Base-by-base conservation (phyloP, 2,888 invertebrate species). In the Hemistola chrysoprasaria region DNA sequence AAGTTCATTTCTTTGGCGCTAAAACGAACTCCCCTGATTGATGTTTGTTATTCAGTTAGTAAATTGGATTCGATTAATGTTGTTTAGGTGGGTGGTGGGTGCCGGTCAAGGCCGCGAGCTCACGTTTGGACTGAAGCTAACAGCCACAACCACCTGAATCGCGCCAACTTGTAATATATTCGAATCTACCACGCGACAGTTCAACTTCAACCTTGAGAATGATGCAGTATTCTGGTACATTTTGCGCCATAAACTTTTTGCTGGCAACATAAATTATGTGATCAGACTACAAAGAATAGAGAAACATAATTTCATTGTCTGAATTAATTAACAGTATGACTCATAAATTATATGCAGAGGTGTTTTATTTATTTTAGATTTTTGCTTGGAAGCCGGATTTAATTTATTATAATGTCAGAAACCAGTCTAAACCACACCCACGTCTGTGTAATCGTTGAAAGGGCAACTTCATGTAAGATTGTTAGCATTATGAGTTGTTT, bases 101-200 rank as follows among this genome's bases (percentile, higher is more conserved):
- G 38, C 48, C 46, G 56, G 71, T 65, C 72, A 71, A 67, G 72
- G 67, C 34, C 63, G 56, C 40, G 40, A 33, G 30, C 45, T 47
- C 53, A 50, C 44, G 42, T 42, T 42, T 46, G 40, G 52, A 48
- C 50, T 47, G 40, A 43, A 50, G 54, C 50, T 50, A 53, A 53
- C 51, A 58, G 54, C 52, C 45, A 52, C 52, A 52, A 45, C 16
- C 50, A 57, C 56, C 57, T 51, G 52, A 38, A 46, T 44, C 38
- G 53, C 50, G 50, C 47, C 46, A 49, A 52, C 37, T 34, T 38
- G 33, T 48, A 41, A 48, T 46, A 49, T 42, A 53, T 58, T 44
- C 40, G 40, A 43, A 48, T 47, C 53, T 38, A 48, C 47, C 50
- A 56, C 43, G 48, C 55, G 55, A 53, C 51, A 47, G 22, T 50